Evolutionary conservation across 2,888 invertebrate genomes (phyloP), one percentile per base, ranked within the genome.

Genomic region (Callyntrura sp.): DNA sequence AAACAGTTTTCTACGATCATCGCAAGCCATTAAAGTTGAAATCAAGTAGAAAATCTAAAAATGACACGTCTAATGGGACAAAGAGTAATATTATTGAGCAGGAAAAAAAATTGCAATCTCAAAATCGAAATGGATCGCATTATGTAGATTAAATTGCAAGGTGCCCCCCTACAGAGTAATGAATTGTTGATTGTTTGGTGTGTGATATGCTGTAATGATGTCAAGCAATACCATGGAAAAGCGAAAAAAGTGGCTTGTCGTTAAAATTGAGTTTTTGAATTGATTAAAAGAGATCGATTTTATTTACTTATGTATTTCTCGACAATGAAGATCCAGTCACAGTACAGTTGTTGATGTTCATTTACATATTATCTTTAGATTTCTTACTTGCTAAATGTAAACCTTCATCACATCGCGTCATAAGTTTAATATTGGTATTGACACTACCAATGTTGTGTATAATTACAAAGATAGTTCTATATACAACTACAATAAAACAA

Each of bases 241-340:
- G 9, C 23, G 0, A 12, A 62, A 23, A 25, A 62, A 25, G 51
- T 20, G 68, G 68, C 35, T 35, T 9, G 0, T 8, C 62, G n/a
- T 65, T n/a, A 51, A 51, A 51, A 51, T 1, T 51, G 51, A 51
- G 2, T 4, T 73, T 73, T 23, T 12, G 4, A 76, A 25, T 76
- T 76, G 51, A 76, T 55, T 76, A 51, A 76, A 20, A 20, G 76
- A 76, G 76, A 76, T 55, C 76, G 51, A 2, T 57, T 76, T 76
- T 76, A 76, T 76, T 73, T 35, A 48, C 23, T 73, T n/a, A 35
- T 35, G 35, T 35, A 70, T 70, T 43, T 70, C 70, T 70, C 70
- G 70, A n/a, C 70, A 70, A 70, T 76, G 48, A 48, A 45, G 73
- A 4, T 76, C 14, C 51, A 76, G 76, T 76, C 76, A 76, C 76